Conservation (phyloP, 2,888 invertebrate species). For the Cyaniris semiargus region DNA sequence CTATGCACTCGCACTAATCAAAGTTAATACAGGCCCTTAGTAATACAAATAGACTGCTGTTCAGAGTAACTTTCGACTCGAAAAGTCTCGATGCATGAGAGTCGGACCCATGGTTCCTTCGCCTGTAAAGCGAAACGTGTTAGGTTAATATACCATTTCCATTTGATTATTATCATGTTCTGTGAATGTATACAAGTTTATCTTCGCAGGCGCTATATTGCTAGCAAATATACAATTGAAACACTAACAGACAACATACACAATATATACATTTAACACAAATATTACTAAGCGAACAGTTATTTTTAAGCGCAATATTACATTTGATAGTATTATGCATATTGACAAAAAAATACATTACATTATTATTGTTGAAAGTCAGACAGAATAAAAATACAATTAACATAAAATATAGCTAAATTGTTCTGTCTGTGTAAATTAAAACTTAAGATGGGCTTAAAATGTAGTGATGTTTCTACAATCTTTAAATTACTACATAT, state of each 20-base stretch:
- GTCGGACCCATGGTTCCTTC: no score
- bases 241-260: conserved; percentile 1
- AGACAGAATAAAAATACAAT: neutral
- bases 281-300: neutral
- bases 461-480: neutral
- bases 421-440: neutral
- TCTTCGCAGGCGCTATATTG: neutral
- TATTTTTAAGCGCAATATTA: neutral
- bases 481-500: neutral
- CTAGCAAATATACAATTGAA: conserved; percentile 15
- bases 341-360: conserved; percentile 5
- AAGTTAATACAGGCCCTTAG: no score
- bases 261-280: conserved; percentile 11
- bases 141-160: neutral
- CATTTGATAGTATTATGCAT: neutral
- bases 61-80: no score
- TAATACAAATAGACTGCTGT: no score
- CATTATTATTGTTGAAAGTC: neutral
- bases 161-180: neutral
- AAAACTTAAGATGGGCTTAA: neutral
- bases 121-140: no score
- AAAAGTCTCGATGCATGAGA: no score
- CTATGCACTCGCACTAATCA: no score
- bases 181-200: neutral
- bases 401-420: neutral